Evolutionary conservation across 2,113 vertebrate species (phyloP), one percentile per base, ranked within the genome.

Genomic region (Chrysochloris asiatica): DNA sequence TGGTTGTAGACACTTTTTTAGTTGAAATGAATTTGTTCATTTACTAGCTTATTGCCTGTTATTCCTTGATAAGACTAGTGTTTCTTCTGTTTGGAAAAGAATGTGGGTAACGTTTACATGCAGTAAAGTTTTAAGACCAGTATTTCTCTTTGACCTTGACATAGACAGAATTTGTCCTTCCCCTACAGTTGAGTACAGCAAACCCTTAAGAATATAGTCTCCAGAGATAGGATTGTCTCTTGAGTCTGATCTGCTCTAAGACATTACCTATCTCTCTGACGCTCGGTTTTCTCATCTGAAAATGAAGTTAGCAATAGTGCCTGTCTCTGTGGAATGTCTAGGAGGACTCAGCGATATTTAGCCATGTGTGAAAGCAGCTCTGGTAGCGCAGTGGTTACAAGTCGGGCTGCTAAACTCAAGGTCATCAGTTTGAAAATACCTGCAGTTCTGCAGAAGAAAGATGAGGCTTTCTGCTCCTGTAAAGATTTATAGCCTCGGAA

Each of bases 31-130:
- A n/a, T n/a, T n/a, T n/a, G n/a, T n/a, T n/a, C n/a, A n/a, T n/a
- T n/a, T n/a, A n/a, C 61, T 38, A 77, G 48, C 59, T 24, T 78
- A 2, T 54, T 90, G 52, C 54, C 92, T 77, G 1, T 52, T 50
- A 43, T 0, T 48, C 47, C 47, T 89, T 61, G 43, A 52, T 76
- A 11, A 80, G 56, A 73, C 33, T 75, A 17, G 24, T 71, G 71
- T 89, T 89, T 84, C 33, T 94, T 76, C 52, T 78, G 24, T 33
- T 82, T 94, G 24, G 73, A 86, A 69, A 92, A 78, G 63, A 88
- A 38, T n/a, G 9, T 14, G 59, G 38, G 17, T 50, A 33, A 54
- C 83, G 72, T 41, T 41, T 50, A 43, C 13, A 24, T 84, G 48
- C 13, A 86, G 3, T 80, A 54, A 63, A 71, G 33, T 69, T 80